phyloP scores from a whole-genome alignment of 2,113 vertebrate species.

The Pseudorhombus dupliciocellatus region DNA sequence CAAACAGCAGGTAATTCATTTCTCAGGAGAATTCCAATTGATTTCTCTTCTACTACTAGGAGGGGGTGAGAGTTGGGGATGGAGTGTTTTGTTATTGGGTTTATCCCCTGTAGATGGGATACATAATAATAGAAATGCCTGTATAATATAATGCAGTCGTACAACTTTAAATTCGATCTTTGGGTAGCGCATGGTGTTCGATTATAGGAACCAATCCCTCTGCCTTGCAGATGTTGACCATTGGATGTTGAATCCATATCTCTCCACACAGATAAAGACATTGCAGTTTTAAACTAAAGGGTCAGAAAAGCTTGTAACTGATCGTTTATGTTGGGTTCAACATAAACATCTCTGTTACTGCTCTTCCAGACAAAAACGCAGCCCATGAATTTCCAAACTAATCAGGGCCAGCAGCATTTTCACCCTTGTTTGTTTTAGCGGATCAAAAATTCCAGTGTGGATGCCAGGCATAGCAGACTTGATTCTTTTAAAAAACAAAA shows the following conservation, averaged over 20 bases:
- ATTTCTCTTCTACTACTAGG: slow-evolving; percentile 28
- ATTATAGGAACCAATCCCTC: background rate
- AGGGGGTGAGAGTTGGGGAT: no score
- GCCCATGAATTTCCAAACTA: no score
- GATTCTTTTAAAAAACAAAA: no score
- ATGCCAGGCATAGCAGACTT: no score
- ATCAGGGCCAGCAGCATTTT: no score
- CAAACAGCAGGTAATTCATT: slow-evolving; percentile 16
- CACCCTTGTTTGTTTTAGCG: no score
- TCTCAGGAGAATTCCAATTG: slow-evolving; percentile 42
- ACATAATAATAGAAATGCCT: slow-evolving; percentile 2
- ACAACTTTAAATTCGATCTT: background rate
- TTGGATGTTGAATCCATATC: background rate
- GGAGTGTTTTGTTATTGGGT: slow-evolving; percentile 23
- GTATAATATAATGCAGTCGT: background rate
- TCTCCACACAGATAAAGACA: background rate
- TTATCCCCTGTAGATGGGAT: background rate
- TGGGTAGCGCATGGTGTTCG: background rate
- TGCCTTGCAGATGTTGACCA: background rate
- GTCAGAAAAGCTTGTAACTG: no score
- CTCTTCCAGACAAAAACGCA: no score
- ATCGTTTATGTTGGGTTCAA: no score
- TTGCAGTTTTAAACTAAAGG: background rate
- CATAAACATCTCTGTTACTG: no score
- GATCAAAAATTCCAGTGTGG: no score